Evolutionary conservation across 1,140 invertebrate species (phyloP), one percentile per base, ranked within the genome.

Genomic region (Telenomus remus): DNA sequence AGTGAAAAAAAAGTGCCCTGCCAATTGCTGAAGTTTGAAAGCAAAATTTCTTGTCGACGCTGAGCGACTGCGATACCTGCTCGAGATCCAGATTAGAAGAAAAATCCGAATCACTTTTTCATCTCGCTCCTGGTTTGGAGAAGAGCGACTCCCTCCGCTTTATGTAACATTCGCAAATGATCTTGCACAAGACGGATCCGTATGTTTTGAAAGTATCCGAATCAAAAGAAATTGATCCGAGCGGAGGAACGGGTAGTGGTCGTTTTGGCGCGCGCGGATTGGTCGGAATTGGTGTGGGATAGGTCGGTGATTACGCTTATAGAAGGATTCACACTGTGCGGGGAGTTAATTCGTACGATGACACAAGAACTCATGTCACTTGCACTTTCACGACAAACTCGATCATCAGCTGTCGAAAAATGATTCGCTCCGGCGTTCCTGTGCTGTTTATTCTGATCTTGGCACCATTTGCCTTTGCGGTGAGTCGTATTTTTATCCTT

Each of bases 291-390:
- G 65, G 63, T 76, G 74, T 76, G 66, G 66, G 74, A 71, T 76
- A 70, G 74, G 66, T 71, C 66, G 74, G 6, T 71, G 74, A 71
- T 71, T 70, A 76, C 63, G 61, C 66, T 71, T 76, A 76, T 71
- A 76, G 66, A 70, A 70, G 74, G 74, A 66, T 71, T 76, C 74
- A 68, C 56, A 44, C 47, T 19, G 56, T 37, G 35, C 50, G 44
- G 48, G 55, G 56, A 76, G 74, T 71, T 71, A 76, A 76, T 76
- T 71, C 74, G 61, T 55, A 76, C 61, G 66, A 76, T 76, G 74
- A 76, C 74, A 76, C 74, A 27, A 61, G 63, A 63, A 43, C 74
- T 59, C 66, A 68, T 76, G 63, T 71, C 74, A 76, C 72, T 75
- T 75, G 64, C 59, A 69, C 72, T 76, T 69, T 69, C 72, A 46